phyloP scores from a whole-genome alignment of 2,888 invertebrate genomes.

The Nymphalis polychloros region DNA sequence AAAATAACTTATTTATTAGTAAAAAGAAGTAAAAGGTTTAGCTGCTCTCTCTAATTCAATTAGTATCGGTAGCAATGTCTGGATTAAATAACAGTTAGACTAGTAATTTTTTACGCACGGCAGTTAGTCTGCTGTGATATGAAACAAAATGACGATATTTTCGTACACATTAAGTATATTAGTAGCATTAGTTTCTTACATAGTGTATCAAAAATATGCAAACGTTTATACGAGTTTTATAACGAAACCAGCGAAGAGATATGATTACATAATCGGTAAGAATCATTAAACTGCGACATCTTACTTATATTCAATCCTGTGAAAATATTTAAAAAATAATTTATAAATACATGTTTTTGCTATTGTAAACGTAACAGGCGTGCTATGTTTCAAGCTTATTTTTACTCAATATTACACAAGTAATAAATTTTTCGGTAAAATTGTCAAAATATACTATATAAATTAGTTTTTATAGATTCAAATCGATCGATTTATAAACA shows the following conservation, averaged over 20 bases:
- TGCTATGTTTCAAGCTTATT: background rate
- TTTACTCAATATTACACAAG: background rate
- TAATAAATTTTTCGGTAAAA: no score
- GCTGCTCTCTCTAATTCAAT: constrained; percentile 68
- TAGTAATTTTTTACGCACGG: constrained; percentile 30
- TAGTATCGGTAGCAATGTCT: constrained; percentile 48
- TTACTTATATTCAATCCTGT: background rate
- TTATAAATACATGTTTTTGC: background rate
- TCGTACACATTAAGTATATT: constrained; percentile 59
- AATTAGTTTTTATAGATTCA: no score
- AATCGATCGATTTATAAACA: background rate
- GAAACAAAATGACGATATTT: constrained; percentile 54
- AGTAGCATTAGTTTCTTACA: constrained; percentile 59
- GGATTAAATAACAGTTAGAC: constrained; percentile 49
- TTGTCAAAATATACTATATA: no score
- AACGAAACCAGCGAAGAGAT: constrained; percentile 62
- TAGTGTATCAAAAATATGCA: constrained; percentile 64
- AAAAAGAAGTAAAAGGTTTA: constrained; percentile 25
- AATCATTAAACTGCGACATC: constrained; percentile 5
- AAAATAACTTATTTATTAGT: background rate
- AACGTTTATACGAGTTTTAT: constrained; percentile 61
- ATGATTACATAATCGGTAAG: constrained; percentile 76
- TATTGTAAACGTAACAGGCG: background rate
- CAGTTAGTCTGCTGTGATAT: constrained; percentile 28
- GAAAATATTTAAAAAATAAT: background rate